Percentiles rank a stretch among this genome's conserved stretches.
Conservation (phyloP, 2,113 vertebrate species). For the Macrotis lagotis region DNA sequence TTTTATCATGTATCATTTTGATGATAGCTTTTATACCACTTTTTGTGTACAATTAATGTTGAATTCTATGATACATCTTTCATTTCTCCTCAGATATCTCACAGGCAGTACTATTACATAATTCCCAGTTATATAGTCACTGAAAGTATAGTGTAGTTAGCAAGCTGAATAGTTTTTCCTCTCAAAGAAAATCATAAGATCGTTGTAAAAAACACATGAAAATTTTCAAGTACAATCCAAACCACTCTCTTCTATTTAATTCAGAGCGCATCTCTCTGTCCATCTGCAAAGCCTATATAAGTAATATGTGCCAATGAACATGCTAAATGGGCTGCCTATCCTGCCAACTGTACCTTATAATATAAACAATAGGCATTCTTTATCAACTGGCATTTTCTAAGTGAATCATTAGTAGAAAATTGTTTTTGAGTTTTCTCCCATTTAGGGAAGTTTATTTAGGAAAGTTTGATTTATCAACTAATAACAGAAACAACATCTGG, state of each 20-base stretch:
- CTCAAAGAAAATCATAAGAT: neutral
- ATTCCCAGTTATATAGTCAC: neutral
- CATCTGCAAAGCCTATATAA: neutral
- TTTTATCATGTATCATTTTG: no score
- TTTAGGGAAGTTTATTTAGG: neutral
- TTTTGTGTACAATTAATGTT: neutral
- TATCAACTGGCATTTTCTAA: neutral
- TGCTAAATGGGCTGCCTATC: neutral
- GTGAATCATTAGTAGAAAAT: neutral
- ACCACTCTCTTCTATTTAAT: neutral
- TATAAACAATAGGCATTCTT: neutral
- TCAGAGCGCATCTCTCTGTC: neutral
- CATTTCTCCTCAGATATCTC: neutral
- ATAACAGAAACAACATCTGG: neutral
- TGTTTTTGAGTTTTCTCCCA: neutral
- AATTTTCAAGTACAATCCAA: neutral
- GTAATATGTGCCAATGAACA: neutral
- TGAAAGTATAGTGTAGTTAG: neutral
- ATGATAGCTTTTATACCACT: no score
- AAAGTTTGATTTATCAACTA: neutral
- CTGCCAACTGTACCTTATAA: neutral
- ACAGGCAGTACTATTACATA: neutral
- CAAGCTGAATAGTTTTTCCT: neutral
- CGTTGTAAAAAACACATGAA: neutral
- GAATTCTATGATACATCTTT: neutral